Conservation (phyloP, 2,113 vertebrate species). For the Ornithorhynchus anatinus region DNA sequence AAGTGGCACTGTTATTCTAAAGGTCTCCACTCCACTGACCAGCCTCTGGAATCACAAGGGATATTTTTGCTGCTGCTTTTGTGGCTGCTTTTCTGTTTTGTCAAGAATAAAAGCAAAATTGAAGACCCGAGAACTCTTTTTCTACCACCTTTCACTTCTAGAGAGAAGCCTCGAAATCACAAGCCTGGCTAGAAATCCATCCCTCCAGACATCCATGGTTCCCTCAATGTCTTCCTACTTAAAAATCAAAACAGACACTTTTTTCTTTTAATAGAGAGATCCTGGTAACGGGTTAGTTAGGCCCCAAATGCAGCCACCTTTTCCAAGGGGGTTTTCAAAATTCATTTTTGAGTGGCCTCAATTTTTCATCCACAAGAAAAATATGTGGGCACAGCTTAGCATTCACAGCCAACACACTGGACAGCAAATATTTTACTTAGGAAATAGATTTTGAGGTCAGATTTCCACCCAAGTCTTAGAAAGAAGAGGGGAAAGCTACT, state of each 20-base stretch:
- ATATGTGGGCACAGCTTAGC: constrained; percentile 12
- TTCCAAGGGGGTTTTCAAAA: constrained; percentile 15
- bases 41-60: neutral
- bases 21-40: neutral
- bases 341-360: constrained; percentile 21
- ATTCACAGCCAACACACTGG: constrained; percentile 29
- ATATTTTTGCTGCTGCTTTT: neutral
- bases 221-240: neutral
- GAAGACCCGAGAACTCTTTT: too few species aligned
- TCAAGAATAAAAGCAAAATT: too few species aligned
- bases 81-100: too few species aligned
- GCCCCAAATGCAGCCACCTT: neutral
- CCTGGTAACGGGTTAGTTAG: neutral
- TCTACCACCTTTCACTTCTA: too few species aligned
- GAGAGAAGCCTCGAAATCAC: too few species aligned
- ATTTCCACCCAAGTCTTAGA: constrained; percentile 21
- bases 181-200: neutral
- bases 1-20: neutral
- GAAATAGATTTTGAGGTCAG: constrained; percentile 29
- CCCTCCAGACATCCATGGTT: neutral
- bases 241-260: constrained; percentile 11
- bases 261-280: constrained; percentile 32
- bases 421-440: constrained; percentile 38
- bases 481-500: constrained; percentile 9
- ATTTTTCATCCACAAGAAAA: constrained; percentile 35